A percentile compares a stretch with the other conserved stretches of the same genome.
phyloP scores from a whole-genome alignment of 2,888 invertebrate genomes.

The Catocala fraxini region DNA sequence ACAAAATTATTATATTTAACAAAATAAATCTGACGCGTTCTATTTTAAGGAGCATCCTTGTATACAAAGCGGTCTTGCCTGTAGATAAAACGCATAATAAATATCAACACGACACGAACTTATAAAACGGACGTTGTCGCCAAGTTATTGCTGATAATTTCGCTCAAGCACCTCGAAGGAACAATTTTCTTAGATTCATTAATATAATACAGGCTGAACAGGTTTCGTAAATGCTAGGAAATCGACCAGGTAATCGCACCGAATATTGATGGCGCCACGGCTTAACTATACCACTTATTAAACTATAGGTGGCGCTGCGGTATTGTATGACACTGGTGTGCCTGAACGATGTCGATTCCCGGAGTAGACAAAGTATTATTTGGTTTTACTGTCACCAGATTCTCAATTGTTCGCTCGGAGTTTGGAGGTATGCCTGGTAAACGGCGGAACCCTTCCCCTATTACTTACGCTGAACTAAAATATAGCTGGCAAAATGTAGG shows the following conservation, averaged over 20 bases:
- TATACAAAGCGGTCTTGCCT: not conserved
- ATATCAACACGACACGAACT: constrained; percentile 7
- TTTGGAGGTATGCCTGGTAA: no score
- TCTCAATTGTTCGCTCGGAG: no score
- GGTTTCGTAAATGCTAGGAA: constrained; percentile 59
- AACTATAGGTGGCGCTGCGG: not conserved
- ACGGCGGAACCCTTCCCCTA: no score
- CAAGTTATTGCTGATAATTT: constrained; percentile 51
- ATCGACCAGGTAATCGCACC: constrained; percentile 55
- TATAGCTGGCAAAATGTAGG: no score
- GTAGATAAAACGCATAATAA: constrained; percentile 1
- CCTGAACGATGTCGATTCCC: no score
- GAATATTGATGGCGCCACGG: constrained; percentile 33
- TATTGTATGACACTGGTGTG: no score
- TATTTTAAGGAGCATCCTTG: not conserved
- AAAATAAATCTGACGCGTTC: not conserved
- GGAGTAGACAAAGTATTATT: no score
- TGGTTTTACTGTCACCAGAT: no score
- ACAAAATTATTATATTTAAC: not conserved
- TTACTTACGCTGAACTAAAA: no score
- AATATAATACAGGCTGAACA: constrained; percentile 50
- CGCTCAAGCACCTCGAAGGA: constrained; percentile 20
- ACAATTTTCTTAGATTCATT: constrained; percentile 58
- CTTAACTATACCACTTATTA: not conserved
- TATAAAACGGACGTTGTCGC: constrained; percentile 58